Percentiles rank a stretch among this genome's conserved stretches.
Conservation (phyloP, 2,888 invertebrate genomes). For the Operophtera brumata region DNA sequence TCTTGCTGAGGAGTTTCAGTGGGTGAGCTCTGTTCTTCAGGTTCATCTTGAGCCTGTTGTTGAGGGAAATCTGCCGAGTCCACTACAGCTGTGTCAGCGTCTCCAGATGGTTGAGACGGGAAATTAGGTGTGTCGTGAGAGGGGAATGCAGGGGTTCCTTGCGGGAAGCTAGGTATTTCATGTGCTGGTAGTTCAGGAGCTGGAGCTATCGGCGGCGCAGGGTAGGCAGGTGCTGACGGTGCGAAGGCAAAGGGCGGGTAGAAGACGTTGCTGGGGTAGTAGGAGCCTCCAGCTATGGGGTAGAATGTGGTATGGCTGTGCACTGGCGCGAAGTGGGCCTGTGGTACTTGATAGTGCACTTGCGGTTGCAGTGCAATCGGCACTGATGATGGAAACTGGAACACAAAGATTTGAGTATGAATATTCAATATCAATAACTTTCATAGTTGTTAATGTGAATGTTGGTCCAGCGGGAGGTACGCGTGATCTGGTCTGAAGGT, state of each 20-base stretch:
- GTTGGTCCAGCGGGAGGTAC: too few species aligned
- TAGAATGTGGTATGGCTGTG: conserved; percentile 43
- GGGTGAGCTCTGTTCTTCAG: conserved; percentile 33
- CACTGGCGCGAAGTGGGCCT: conserved; percentile 45
- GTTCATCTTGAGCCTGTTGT: conserved; percentile 34
- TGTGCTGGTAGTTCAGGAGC: conserved; percentile 24
- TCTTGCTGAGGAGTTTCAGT: conserved; percentile 35
- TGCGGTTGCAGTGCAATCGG: conserved; percentile 55
- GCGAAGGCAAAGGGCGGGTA: conserved; percentile 44
- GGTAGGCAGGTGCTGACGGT: conserved; percentile 38
- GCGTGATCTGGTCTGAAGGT: too few species aligned
- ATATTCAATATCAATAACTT: too few species aligned
- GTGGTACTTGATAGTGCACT: conserved; percentile 53
- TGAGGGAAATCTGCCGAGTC: conserved; percentile 60
- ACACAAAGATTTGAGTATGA: conserved; percentile 17
- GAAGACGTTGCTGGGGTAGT: conserved; percentile 50
- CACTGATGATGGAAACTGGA: conserved; percentile 54
- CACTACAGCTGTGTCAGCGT: conserved; percentile 63
- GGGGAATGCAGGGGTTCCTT: conserved; percentile 45
- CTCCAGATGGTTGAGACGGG: conserved; percentile 42
- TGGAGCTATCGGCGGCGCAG: conserved; percentile 30
- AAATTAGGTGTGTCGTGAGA: conserved; percentile 27
- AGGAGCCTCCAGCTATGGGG: conserved; percentile 49
- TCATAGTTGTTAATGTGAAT: too few species aligned
- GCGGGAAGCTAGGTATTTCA: conserved; percentile 33